A percentile compares a stretch with the other conserved stretches of the same genome.
phyloP scores from a whole-genome alignment of 2,113 vertebrate species.

The Gnathonemus echidnorhynchus region DNA sequence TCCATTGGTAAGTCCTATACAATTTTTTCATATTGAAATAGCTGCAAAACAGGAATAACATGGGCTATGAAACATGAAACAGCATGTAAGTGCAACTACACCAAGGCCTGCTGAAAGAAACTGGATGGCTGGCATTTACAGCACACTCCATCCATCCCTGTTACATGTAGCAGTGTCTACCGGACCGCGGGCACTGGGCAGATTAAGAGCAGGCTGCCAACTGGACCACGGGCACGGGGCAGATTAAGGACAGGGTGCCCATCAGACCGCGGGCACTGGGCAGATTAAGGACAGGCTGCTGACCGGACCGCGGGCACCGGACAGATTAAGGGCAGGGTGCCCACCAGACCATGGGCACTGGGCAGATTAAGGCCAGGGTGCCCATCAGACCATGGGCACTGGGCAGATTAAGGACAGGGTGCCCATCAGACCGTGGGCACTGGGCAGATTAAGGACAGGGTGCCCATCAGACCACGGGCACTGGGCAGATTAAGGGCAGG shows the following conservation, averaged over 20 bases:
- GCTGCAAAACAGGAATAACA: background rate
- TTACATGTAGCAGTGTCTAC: background rate
- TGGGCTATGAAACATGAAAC: background rate
- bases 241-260: background rate
- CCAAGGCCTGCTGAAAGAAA: background rate
- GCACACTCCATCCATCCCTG: background rate
- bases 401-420: background rate
- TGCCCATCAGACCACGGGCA: background rate
- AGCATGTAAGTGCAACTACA: background rate
- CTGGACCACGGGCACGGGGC: background rate
- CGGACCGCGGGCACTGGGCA: background rate
- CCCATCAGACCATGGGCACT: background rate
- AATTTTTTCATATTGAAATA: background rate
- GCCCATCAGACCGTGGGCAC: rapidly evolving
- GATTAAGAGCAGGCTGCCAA: background rate
- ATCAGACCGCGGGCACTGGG: rapidly evolving
- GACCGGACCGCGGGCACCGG: rapidly evolving
- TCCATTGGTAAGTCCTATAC: background rate
- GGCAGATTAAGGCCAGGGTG: background rate
- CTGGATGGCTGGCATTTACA: background rate
- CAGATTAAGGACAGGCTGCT: background rate
- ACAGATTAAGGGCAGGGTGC: background rate
- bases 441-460: background rate
- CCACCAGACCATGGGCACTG: background rate
- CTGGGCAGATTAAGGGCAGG: background rate